Conservation (phyloP, 2,888 invertebrate species). For the Stenolophus ochropezus region DNA sequence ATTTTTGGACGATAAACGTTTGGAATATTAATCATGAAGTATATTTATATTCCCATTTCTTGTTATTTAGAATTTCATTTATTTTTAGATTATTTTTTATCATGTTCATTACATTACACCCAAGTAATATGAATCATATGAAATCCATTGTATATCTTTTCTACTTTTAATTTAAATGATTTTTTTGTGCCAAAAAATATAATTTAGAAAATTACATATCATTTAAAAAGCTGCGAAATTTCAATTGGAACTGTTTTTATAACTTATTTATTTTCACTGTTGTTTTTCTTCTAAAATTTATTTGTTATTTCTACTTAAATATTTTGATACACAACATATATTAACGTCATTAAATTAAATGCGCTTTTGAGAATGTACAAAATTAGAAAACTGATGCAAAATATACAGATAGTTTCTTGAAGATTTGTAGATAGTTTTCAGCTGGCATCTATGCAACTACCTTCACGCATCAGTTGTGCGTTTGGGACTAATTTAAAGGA, state of each 20-base stretch:
- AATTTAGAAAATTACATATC: background rate
- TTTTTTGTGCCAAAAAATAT: background rate
- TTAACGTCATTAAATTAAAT: conserved; percentile 10
- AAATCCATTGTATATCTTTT: background rate
- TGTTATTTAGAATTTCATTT: background rate
- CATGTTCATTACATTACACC: background rate
- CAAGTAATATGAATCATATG: background rate
- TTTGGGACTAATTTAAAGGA: too few species aligned
- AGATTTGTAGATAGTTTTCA: background rate
- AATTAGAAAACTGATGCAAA: conserved; percentile 9
- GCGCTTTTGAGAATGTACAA: conserved; percentile 6
- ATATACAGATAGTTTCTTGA: background rate
- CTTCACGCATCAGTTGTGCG: background rate
- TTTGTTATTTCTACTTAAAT: conserved; percentile 5
- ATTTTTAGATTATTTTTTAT: background rate
- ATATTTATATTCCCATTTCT: background rate
- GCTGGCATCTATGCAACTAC: background rate
- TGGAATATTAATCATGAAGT: background rate
- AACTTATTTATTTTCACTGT: background rate
- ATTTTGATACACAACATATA: conserved; percentile 9
- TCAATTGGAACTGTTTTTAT: background rate
- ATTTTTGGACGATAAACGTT: background rate
- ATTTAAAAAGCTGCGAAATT: background rate
- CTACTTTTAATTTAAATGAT: background rate
- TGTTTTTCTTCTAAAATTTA: background rate